Conservation (phyloP, 2,797 vertebrate genomes). For the Sebastes elongatus region DNA sequence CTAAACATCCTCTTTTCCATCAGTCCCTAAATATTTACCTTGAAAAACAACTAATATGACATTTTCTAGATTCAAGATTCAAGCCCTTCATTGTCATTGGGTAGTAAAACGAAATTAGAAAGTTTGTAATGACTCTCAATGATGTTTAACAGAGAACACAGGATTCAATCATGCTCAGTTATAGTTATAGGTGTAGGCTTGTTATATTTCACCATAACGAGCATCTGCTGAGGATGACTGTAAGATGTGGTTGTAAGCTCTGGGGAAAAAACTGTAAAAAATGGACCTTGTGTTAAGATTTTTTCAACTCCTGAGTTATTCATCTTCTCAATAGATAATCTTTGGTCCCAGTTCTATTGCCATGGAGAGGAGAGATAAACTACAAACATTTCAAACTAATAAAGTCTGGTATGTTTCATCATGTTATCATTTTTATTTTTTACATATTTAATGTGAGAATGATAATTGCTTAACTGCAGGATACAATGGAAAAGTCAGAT, state of each 20-base stretch:
- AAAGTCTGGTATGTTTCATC: no score
- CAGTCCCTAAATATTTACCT: neutral
- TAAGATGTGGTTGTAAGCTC: neutral
- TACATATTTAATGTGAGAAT: neutral
- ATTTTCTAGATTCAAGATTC: no score
- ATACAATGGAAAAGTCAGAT: neutral
- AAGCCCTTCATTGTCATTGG: no score
- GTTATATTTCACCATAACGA: neutral
- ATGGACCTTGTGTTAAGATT: neutral
- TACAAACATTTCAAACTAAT: constrained; percentile 70
- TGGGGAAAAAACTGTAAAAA: neutral
- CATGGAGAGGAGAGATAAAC: constrained; percentile 74
- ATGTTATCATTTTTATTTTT: neutral
- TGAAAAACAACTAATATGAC: neutral
- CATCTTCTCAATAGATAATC: constrained; percentile 23
- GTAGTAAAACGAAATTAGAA: neutral
- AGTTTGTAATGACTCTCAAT: neutral
- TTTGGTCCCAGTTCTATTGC: constrained; percentile 46
- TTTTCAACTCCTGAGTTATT: neutral
- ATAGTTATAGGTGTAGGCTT: no score
- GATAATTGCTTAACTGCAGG: neutral
- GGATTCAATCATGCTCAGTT: neutral
- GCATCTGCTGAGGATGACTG: neutral
- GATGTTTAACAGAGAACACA: neutral
- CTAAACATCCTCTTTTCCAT: neutral